Evolutionary conservation across 1,140 invertebrate genomes (phyloP).

Genomic region (Frieseomelitta varia): DNA sequence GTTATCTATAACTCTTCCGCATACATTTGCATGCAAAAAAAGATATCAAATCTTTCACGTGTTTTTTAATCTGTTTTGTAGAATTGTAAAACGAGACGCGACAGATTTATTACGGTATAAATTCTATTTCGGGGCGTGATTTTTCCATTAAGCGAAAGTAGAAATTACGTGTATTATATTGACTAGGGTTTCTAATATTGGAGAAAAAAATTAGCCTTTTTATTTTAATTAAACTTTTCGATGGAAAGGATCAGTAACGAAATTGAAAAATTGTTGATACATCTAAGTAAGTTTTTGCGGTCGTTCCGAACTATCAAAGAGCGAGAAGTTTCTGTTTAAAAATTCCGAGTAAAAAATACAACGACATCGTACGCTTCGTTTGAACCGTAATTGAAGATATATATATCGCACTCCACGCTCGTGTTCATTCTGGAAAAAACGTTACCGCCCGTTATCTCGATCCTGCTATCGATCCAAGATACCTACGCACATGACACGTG

Average conservation of each 20-base stretch:
- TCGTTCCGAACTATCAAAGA: neutral
- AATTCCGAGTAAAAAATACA: neutral
- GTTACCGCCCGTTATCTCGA: conserved; percentile 6
- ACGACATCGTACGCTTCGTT: neutral
- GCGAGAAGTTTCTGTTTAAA: neutral
- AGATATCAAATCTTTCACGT: neutral
- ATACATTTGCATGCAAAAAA: conserved; percentile 1
- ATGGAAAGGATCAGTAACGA: neutral
- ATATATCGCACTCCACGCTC: neutral
- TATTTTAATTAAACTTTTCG: too few species aligned
- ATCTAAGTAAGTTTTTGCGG: neutral
- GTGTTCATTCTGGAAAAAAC: neutral
- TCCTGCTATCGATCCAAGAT: neutral
- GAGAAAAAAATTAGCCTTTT: too few species aligned
- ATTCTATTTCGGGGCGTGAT: neutral
- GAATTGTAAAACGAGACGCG: neutral
- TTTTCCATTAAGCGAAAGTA: too few species aligned
- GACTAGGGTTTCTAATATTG: neutral
- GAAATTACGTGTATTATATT: neutral
- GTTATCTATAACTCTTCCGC: neutral
- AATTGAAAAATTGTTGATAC: neutral
- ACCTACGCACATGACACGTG: neutral
- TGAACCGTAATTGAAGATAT: neutral
- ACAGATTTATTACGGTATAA: neutral
- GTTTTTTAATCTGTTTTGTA: neutral